Percentiles rank a stretch among this genome's conserved stretches.
phyloP scores from a whole-genome alignment of 2,113 vertebrate species.

The Proteles cristata region DNA sequence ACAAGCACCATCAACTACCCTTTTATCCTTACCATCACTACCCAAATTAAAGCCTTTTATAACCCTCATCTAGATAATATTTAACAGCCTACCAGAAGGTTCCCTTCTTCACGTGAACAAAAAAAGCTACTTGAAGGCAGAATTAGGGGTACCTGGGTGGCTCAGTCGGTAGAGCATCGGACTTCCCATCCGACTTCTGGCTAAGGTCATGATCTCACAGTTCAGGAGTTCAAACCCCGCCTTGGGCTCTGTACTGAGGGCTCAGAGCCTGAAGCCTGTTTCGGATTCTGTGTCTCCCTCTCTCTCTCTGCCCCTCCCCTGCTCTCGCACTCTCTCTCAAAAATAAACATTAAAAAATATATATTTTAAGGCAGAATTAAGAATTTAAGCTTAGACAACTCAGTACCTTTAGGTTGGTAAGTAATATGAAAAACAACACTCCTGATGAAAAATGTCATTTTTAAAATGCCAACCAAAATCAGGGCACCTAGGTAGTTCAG shows the following conservation, averaged over 20 bases:
- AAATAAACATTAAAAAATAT: not conserved
- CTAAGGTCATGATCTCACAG: too few species aligned
- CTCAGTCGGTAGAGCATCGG: too few species aligned
- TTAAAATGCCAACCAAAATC: conserved; percentile 21
- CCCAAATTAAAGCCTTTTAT: not conserved
- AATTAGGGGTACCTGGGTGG: not conserved
- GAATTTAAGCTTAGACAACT: not conserved
- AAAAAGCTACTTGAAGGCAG: not conserved
- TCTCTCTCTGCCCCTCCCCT: too few species aligned
- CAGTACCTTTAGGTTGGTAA: not conserved
- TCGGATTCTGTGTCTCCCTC: too few species aligned
- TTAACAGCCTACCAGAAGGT: not conserved
- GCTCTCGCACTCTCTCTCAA: too few species aligned
- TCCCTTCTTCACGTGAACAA: not conserved
- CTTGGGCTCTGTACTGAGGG: too few species aligned
- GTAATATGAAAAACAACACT: not conserved
- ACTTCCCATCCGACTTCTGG: too few species aligned
- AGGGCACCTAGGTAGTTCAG: too few species aligned
- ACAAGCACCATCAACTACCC: not conserved
- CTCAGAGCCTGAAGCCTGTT: too few species aligned
- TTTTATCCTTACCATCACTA: not conserved
- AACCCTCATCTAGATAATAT: not conserved
- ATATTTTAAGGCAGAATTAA: conserved; percentile 24
- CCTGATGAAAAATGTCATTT: not conserved
- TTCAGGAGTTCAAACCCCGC: too few species aligned